phyloP scores from a whole-genome alignment of 2,888 invertebrate genomes.

The Biston betularia region DNA sequence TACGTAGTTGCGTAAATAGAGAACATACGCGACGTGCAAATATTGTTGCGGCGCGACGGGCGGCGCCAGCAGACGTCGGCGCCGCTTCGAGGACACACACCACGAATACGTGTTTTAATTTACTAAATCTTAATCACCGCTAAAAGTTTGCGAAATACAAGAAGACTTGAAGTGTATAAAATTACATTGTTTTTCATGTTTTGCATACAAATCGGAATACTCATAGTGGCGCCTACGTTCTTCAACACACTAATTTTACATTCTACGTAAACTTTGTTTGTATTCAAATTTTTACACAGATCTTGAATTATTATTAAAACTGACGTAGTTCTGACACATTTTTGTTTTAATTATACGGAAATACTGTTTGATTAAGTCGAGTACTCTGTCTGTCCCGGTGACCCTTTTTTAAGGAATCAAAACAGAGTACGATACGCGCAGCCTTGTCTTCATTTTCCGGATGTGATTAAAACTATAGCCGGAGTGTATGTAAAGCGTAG shows the following conservation, averaged over 20 bases:
- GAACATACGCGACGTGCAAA: slow-evolving; percentile 76
- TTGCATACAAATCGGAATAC: slow-evolving; percentile 14
- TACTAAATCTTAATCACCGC: slow-evolving; percentile 42
- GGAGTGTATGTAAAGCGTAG: too few species aligned
- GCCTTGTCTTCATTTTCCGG: too few species aligned
- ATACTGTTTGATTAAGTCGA: too few species aligned
- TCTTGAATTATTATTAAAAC: too few species aligned
- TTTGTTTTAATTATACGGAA: too few species aligned
- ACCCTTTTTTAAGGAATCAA: too few species aligned
- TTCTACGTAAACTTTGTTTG: neutral
- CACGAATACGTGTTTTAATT: slow-evolving; percentile 59
- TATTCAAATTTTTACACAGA: too few species aligned
- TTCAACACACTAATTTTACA: slow-evolving; percentile 7
- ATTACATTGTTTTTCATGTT: slow-evolving; percentile 14
- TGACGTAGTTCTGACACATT: too few species aligned
- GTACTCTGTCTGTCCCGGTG: too few species aligned
- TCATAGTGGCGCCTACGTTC: slow-evolving; percentile 9
- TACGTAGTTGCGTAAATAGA: slow-evolving; percentile 78
- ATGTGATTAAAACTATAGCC: too few species aligned
- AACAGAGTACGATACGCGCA: too few species aligned
- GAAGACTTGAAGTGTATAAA: slow-evolving; percentile 21
- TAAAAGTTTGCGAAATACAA: slow-evolving; percentile 29
- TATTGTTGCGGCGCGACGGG: slow-evolving; percentile 72
- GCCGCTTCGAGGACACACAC: slow-evolving; percentile 60
- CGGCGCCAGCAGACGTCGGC: slow-evolving; percentile 51